Evolutionary conservation across 2,797 vertebrate genomes (phyloP).

Genomic region (Salmo trutta): DNA sequence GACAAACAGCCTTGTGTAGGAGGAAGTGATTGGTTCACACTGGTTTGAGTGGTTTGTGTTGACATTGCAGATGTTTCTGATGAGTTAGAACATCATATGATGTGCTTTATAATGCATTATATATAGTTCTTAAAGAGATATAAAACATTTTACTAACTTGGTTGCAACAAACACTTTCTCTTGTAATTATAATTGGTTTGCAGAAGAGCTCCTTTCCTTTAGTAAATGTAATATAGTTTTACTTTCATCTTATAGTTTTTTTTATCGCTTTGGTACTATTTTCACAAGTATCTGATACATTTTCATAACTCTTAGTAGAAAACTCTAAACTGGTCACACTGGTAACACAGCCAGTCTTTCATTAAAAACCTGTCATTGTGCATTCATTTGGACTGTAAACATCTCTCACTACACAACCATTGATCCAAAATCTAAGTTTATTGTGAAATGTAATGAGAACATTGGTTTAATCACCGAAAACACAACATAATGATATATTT

Average conservation of each 20-base stretch:
- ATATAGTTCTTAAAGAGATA: background rate
- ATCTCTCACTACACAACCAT: no score
- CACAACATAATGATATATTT: no score
- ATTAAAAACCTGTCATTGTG: no score
- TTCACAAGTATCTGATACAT: no score
- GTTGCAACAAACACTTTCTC: slow-evolving; percentile 68
- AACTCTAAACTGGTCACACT: no score
- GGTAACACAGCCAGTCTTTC: no score
- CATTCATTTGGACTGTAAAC: no score
- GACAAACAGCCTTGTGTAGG: slow-evolving; percentile 48
- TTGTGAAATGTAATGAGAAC: no score
- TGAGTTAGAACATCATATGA: background rate
- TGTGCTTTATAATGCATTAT: background rate
- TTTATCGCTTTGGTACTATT: no score
- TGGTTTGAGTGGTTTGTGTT: slow-evolving; percentile 48
- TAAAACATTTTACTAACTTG: slow-evolving; percentile 38
- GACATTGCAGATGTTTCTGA: background rate
- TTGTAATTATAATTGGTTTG: slow-evolving; percentile 73
- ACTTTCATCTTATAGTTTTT: background rate
- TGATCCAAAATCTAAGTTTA: no score
- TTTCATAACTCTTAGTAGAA: no score
- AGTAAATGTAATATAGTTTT: slow-evolving; percentile 19
- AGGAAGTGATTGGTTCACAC: slow-evolving; percentile 18
- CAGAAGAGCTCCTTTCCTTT: slow-evolving; percentile 72
- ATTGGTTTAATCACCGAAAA: no score